These are phyloP conservation scores for Callospermophilus lateralis DNA, from an alignment of 2,113 vertebrate species.

Conservation along the genomic window DNA sequence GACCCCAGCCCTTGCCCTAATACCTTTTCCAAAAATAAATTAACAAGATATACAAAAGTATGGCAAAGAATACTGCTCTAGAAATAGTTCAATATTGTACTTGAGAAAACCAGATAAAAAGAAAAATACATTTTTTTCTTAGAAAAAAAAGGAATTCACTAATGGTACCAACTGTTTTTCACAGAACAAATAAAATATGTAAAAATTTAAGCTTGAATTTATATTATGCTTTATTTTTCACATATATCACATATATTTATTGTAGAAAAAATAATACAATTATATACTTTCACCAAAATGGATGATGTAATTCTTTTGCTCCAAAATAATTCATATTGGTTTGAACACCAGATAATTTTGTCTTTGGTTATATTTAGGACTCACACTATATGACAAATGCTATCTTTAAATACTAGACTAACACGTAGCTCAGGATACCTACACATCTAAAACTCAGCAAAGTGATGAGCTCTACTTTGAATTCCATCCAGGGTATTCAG, in stretches of 20 bases:
- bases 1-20: neutral
- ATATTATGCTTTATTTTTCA: conserved; percentile 79
- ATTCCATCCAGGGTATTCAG: neutral
- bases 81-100: conserved; percentile 65
- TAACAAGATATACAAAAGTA: neutral
- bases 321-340: conserved; percentile 10
- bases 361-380: neutral
- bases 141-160: conserved; percentile 39
- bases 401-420: neutral
- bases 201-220: conserved; percentile 76
- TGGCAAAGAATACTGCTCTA: neutral
- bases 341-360: neutral
- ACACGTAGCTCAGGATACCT: neutral
- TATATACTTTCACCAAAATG: neutral
- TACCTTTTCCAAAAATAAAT: conserved; percentile 11
- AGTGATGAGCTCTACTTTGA: neutral
- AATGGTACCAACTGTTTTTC: conserved; percentile 28
- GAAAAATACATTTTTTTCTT: neutral
- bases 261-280: conserved; percentile 30
- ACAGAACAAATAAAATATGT: conserved; percentile 60
- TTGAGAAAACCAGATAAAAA: conserved; percentile 55
- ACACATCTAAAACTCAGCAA: rapidly evolving
- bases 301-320: neutral
- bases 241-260: conserved; percentile 57
- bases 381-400: neutral